A percentile compares a stretch with the other conserved stretches of the same genome.
Evolutionary conservation across 2,888 invertebrate genomes (phyloP).

Genomic region (Pseudolycoriella hygida): DNA sequence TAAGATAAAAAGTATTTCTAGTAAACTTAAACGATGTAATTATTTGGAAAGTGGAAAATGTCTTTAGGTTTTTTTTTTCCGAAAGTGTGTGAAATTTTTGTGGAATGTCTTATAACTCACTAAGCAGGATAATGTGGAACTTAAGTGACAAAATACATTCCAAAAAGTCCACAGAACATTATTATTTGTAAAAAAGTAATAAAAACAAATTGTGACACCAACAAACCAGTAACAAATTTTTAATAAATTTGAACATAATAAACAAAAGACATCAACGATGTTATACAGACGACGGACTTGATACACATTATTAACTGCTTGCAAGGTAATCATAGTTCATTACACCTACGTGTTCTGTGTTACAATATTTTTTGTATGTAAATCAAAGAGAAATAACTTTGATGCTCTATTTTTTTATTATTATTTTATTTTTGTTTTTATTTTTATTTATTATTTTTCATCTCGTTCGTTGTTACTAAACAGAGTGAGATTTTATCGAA

Average conservation of each 20-base stretch:
- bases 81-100: too few relatives aligned
- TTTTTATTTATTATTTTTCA: neutral
- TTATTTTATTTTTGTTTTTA: neutral
- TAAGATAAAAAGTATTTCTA: too few relatives aligned
- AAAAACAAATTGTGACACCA: neutral
- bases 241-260: too few relatives aligned
- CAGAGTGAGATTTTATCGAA: too few relatives aligned
- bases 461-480: too few relatives aligned
- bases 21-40: too few relatives aligned
- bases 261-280: too few relatives aligned
- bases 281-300: neutral
- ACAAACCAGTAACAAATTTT: neutral
- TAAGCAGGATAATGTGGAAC: neutral
- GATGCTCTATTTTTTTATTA: constrained; percentile 1
- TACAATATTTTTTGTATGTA: neutral
- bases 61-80: too few relatives aligned
- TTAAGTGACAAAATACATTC: neutral
- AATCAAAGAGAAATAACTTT: neutral
- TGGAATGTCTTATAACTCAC: too few relatives aligned
- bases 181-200: neutral
- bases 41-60: neutral
- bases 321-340: constrained; percentile 3
- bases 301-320: neutral
- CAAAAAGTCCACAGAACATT: too few relatives aligned
- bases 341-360: neutral